Evolutionary conservation across 1,140 invertebrate species (phyloP).

Genomic region (Drosophila pseudoananassae): DNA sequence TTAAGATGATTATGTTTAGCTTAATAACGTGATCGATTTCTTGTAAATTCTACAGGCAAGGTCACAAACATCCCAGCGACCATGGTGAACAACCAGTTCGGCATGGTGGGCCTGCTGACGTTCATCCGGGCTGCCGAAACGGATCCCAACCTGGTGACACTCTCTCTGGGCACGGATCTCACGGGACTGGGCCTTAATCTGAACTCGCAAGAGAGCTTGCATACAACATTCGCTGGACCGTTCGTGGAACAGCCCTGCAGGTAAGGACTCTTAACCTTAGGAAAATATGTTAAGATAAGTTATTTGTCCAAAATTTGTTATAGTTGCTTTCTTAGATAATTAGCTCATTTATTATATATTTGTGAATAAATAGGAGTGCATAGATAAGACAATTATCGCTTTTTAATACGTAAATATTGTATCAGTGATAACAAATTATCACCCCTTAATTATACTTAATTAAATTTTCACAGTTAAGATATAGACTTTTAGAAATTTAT

Average conservation of each 20-base stretch:
- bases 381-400: conserved; percentile 2
- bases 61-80: conserved; percentile 98
- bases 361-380: neutral
- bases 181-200: conserved; percentile 98
- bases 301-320: conserved; percentile 8
- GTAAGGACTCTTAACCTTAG: conserved; percentile 58
- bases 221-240: conserved; percentile 98
- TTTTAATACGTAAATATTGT: neutral
- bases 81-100: conserved; percentile 99
- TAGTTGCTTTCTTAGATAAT: neutral
- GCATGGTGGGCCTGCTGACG: conserved; percentile 98
- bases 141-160: conserved; percentile 96
- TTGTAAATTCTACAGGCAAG: conserved; percentile 86
- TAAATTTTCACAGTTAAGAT: neutral
- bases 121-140: conserved; percentile 99
- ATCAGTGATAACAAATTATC: conserved; percentile 1
- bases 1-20: too few relatives aligned
- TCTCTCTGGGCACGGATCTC: conserved; percentile 98
- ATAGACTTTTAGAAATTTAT: neutral
- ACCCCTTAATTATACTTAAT: conserved; percentile 1
- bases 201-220: conserved; percentile 98
- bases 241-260: conserved; percentile 98
- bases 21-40: neutral
- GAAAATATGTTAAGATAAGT: too few relatives aligned
- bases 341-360: neutral